Evolutionary conservation across 1,140 invertebrate species (phyloP), one percentile per base, ranked within the genome.

Genomic region (Procambarus clarkii): DNA sequence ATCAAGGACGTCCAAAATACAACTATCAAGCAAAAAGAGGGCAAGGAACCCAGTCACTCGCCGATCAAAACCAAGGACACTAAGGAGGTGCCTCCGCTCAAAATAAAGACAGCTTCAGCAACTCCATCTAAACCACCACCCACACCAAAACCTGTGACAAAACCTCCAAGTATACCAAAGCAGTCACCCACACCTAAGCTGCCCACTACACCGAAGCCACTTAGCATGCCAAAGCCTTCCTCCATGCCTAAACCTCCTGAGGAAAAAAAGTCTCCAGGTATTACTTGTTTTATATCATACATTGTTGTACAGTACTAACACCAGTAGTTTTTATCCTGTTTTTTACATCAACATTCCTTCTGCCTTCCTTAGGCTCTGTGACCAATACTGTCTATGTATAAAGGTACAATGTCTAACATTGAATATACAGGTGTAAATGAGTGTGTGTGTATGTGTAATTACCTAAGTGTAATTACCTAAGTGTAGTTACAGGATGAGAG

Each of bases 201-300:
- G n/a, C 71, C 85, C 71, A 83, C 81, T 34, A 69, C 81, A 13
- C 58, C 81, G 2, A 83, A 83, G 24, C 58, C 81, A 18, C 5
- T 44, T 8, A 69, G 58, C 24, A 44, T 54, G 15, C 48, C 83
- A 21, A 85, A 64, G 9, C 81, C 83, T 13, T 45, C 81, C 13
- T 13, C 80, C 69, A 77, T 71, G n/a, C 50, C 88, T 44, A 91
- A 91, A 46, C 54, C 34, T 64, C n/a, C 74, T 3, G 88, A 91
- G 34, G 88, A 91, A 24, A 91, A 91, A 76, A 91, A 91, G 76
- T 48, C 82, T 3, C 54, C 82, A 91, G 88, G 88, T 91, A 80
- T 24, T 44, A 9, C 58, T 88, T 79, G 71, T 64, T 54, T 18
- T n/a, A n/a, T n/a, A n/a, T n/a, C n/a, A n/a, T n/a, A n/a, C n/a